Conservation (phyloP, 2,113 vertebrate genomes). For the Ceyx cyanopectus region DNA sequence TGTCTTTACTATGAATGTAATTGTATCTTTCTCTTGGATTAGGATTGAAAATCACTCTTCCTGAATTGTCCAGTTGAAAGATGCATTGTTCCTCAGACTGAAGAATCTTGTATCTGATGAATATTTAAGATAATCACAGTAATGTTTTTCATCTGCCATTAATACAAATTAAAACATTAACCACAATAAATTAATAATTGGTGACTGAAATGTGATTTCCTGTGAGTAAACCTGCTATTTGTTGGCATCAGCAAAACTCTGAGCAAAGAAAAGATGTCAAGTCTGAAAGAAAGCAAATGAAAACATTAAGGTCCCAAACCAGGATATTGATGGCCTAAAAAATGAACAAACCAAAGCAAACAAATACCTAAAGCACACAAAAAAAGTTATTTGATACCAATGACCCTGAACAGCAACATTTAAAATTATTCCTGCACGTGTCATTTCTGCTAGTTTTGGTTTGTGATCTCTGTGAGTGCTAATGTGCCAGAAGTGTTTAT, state of each 20-base stretch:
- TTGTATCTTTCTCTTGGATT: not conserved
- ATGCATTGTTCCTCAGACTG: not conserved
- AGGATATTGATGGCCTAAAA: conserved; percentile 42
- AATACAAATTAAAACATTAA: conserved; percentile 20
- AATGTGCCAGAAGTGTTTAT: not conserved
- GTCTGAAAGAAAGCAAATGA: conserved; percentile 55
- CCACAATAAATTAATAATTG: not conserved
- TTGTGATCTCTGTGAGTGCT: not conserved
- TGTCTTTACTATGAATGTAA: not conserved
- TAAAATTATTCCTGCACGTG: not conserved
- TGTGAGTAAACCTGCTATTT: not conserved
- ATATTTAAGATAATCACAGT: not conserved
- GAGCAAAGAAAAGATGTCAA: conserved; percentile 57
- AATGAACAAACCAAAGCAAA: not conserved
- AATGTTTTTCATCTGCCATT: not conserved
- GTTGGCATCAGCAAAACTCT: conserved; percentile 41
- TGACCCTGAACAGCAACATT: not conserved
- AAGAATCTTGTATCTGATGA: not conserved
- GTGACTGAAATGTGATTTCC: not conserved
- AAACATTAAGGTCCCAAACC: conserved; percentile 36
- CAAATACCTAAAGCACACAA: not conserved
- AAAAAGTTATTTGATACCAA: conserved; percentile 11
- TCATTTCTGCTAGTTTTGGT: not conserved
- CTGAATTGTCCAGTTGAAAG: not conserved
- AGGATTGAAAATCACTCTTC: not conserved